Evolutionary conservation across 2,888 invertebrate genomes (phyloP).

Genomic region (Camponotus fellah): DNA sequence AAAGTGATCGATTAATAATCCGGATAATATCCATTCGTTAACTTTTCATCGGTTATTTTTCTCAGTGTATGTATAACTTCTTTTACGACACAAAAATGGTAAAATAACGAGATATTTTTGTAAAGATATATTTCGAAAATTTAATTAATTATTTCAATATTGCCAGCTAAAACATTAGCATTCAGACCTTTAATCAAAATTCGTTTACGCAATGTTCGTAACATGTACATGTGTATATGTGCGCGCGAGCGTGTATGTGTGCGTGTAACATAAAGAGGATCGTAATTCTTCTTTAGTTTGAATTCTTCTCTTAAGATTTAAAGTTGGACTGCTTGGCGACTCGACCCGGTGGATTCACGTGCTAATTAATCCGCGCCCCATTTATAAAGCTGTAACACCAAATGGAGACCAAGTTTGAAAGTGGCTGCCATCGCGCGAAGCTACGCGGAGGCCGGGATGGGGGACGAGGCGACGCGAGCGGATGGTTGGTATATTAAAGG

Average conservation of each 20-base stretch:
- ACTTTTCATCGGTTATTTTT: too few relatives aligned
- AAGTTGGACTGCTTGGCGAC: slow-evolving; percentile 35
- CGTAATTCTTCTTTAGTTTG: not conserved
- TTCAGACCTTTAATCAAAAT: slow-evolving; percentile 16
- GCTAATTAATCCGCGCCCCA: slow-evolving; percentile 72
- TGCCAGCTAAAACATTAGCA: not conserved
- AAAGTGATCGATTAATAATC: too few relatives aligned
- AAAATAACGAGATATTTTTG: not conserved
- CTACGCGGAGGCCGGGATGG: not conserved
- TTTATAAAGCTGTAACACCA: slow-evolving; percentile 72
- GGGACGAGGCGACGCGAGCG: slow-evolving; percentile 2
- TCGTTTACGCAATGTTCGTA: not conserved
- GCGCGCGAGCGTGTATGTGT: not conserved
- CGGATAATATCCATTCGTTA: too few relatives aligned
- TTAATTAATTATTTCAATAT: too few relatives aligned
- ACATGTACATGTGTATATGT: not conserved
- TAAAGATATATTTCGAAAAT: not conserved
- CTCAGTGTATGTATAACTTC: not conserved
- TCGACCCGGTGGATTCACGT: slow-evolving; percentile 60
- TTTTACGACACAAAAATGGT: not conserved
- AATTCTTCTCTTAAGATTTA: slow-evolving; percentile 38
- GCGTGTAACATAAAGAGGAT: slow-evolving; percentile 14
- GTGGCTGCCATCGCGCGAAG: slow-evolving; percentile 50
- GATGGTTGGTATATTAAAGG: slow-evolving; percentile 54
- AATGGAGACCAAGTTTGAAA: slow-evolving; percentile 68